These are phyloP conservation scores for Columba livia DNA, from an alignment of 2,113 vertebrate genomes.

Conservation along the genomic window DNA sequence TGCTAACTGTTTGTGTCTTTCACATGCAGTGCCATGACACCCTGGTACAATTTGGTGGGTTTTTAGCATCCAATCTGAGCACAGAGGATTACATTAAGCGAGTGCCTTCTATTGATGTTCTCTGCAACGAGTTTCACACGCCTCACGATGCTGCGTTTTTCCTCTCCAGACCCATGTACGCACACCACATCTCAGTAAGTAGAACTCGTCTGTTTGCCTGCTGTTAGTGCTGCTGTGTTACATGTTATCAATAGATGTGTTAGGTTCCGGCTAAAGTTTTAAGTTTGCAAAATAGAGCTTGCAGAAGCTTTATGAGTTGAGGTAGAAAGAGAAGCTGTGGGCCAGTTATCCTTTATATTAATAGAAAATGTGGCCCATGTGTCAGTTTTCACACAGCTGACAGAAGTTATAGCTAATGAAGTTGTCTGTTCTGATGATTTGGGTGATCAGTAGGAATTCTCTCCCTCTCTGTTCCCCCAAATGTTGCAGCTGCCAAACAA, in stretches of 20 bases:
- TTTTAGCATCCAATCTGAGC: conserved; percentile 97
- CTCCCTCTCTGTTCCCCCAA: not conserved
- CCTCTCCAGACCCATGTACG: conserved; percentile 96
- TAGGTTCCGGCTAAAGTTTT: not conserved
- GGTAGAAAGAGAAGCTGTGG: not conserved
- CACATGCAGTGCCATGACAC: conserved; percentile 92
- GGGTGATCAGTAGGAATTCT: not conserved
- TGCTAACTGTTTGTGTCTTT: conserved; percentile 27
- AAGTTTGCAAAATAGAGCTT: not conserved
- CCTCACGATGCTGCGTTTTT: conserved; percentile 98
- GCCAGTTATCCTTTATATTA: not conserved
- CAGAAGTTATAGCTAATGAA: not conserved
- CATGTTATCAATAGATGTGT: accelerated
- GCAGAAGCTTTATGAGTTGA: not conserved
- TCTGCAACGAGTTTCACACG: conserved; percentile 97
- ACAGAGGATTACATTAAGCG: conserved; percentile 98
- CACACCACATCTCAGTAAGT: conserved; percentile 97
- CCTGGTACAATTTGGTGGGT: conserved; percentile 96
- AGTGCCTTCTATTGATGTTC: conserved; percentile 94
- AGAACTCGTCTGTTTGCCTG: not conserved
- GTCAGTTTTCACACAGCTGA: not conserved
- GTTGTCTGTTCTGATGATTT: not conserved
- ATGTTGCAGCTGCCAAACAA: not conserved
- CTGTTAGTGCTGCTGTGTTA: not conserved
- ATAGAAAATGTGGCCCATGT: not conserved